Conservation (phyloP, 2,797 vertebrate genomes). For the Nasua narica region DNA sequence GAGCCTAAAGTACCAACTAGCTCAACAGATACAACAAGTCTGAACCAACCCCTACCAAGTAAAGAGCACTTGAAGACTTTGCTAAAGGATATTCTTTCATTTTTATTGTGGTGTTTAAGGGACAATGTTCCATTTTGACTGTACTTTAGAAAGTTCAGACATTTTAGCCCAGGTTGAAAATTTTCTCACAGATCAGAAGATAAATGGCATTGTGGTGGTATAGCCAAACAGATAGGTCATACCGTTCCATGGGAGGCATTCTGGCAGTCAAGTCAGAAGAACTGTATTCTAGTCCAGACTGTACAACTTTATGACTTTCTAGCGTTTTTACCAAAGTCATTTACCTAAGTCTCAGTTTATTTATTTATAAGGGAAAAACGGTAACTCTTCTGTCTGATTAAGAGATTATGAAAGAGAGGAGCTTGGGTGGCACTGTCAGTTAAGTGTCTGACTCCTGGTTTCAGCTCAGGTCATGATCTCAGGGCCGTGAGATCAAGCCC, state of each 20-base stretch:
- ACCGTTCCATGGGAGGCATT: neutral
- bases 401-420: neutral
- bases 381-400: neutral
- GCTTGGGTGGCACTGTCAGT: no score
- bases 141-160: neutral
- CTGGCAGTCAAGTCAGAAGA: neutral
- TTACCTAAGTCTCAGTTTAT: neutral
- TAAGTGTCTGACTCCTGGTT: no score
- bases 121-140: neutral
- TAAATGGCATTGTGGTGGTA: neutral
- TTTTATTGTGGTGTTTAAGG: neutral
- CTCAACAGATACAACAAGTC: neutral
- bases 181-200: conserved; percentile 16
- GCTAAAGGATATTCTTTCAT: conserved; percentile 13
- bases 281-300: neutral
- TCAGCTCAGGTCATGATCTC: no score
- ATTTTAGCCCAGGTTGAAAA: conserved; percentile 10
- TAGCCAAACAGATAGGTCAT: neutral
- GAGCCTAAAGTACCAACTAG: neutral
- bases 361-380: neutral
- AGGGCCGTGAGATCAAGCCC: no score
- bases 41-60: neutral
- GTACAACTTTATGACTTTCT: neutral
- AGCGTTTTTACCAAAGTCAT: neutral
- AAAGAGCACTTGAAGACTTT: neutral